Base-by-base conservation (phyloP, 37 sponge, comb jelly and placozoan genomes). In the Axinella damicornis region DNA sequence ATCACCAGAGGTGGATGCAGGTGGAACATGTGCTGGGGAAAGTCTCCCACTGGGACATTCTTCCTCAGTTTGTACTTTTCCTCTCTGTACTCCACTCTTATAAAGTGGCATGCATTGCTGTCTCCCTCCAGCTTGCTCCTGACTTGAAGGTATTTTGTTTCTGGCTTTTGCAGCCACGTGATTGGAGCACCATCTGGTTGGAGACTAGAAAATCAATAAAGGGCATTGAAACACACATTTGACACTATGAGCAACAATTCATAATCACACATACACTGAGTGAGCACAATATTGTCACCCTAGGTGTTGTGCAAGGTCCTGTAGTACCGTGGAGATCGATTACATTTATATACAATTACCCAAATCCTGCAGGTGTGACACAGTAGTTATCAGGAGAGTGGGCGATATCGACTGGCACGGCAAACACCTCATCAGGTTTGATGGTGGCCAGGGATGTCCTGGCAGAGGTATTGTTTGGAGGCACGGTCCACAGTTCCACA, bases 11-110 rank as follows among this genome's bases (percentile, higher is more conserved):
- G 89, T 28, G 92, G 86, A 40, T 82, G 69, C 62, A 92, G 33
- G 53, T 91, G 83, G 79, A 89, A 92, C 63, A 91, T 73, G 69
- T 92, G 88, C 53, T 94, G 95, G 30, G 88, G 35, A 41, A 57
- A 82, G 22, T 88, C 77, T 2, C 55, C 89, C 2, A 57, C 75
- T 27, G 73, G 53, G 9, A 79, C 18, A 21, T 41, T 39, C 65
- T 59, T 78, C 59, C 66, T 74, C 18, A 62, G 17, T 36, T 84
- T 71, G 65, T 79, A 92, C 40, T 66, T 57, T 89, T 85, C 89
- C 19, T 92, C 93, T 15, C 76, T 65, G 55, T 19, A 39, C 57
- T 32, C 56, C 0, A 81, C 72, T 30, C 83, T 22, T 53, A 53
- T 69, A 52, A 75, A 76, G 77, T 65, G 56, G 35, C 53, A n/a